phyloP scores from a whole-genome alignment of 35 echinoderm and acorn worm species.

The Heliocidaris erythrogramma region DNA sequence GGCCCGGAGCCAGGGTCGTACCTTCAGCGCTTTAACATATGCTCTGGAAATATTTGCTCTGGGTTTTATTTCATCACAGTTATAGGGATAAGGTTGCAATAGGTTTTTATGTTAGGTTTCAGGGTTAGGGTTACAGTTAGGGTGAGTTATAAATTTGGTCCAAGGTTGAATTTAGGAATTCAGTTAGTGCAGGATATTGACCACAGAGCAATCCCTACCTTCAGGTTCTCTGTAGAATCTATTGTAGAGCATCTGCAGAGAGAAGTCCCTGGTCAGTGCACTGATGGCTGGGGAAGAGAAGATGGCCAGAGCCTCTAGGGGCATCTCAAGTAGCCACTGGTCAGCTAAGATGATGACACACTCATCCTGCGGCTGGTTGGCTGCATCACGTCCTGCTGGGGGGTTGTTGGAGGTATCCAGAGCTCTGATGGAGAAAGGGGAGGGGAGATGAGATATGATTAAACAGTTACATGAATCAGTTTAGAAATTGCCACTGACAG shows the following conservation, averaged over 20 bases:
- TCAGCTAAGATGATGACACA: conserved; percentile 85
- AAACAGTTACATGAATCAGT: not conserved
- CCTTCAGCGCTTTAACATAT: too few relatives aligned
- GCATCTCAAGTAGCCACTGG: conserved; percentile 94
- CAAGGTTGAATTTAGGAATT: too few relatives aligned
- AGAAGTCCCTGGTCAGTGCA: conserved; percentile 89
- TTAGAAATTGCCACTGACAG: not conserved
- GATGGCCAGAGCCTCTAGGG: conserved; percentile 83
- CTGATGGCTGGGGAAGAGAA: conserved; percentile 74
- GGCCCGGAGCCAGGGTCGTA: too few relatives aligned
- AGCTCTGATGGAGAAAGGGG: conserved; percentile 34
- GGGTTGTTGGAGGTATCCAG: conserved; percentile 39
- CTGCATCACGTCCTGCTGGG: conserved; percentile 50
- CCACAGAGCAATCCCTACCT: too few relatives aligned
- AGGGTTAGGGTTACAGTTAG: too few relatives aligned
- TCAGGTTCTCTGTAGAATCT: conserved; percentile 87
- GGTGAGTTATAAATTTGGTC: too few relatives aligned
- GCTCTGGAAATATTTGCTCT: too few relatives aligned
- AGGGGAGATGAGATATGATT: not conserved
- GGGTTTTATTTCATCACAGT: too few relatives aligned
- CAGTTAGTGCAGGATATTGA: too few relatives aligned
- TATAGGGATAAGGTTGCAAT: too few relatives aligned
- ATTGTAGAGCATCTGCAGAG: conserved; percentile 94
- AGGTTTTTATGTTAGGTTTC: too few relatives aligned
- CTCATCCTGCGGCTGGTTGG: conserved; percentile 60